Base-by-base conservation (phyloP, 2,113 vertebrate species). In the Scomber scombrus region DNA sequence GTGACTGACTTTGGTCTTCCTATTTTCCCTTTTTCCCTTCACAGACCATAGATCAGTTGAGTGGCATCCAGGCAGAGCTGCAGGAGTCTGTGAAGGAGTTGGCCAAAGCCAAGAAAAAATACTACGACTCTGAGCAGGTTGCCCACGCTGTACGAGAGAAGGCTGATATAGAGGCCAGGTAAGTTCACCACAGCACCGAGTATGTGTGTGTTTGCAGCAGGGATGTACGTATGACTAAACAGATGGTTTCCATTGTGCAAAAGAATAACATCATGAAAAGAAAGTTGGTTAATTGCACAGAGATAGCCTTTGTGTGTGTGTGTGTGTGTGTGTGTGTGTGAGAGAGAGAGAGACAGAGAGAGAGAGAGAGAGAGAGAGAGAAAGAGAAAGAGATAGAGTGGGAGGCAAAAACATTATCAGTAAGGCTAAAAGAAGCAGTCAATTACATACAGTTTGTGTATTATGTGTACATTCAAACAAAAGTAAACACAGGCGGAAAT, bases 81-180 rank as follows among this genome's bases (percentile, higher is more conserved):
- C 98, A 98, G 90, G 97, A 99, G 91, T 99, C 98, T 4, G 97
- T 99, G 77, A 99, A 99, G 93, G 98, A 99, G 92, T 94, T 99
- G 95, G 97, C 97, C 75, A 99, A 99, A 95, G 97, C 98, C 94
- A 99, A 99, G 93, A 99, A 99, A 93, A 99, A 99, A 89, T 99
- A 99, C 95, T 98, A 97, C 87, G 98, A 99, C 94, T 95, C 95
- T 19, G 98, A 99, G 93, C 98, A 99, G 96, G 97, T 99, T 96
- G 98, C 98, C 81, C 98, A 99, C 34, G 96, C 97, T 13, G 95
- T 99, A 87, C 95, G 98, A 84, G 98, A 99, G 90, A 99, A 99
- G 92, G 97, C 97, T 2, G 98, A 99, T 93, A 98, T 99, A 46
- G 98, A 99, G 93, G 96, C 98, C 93, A 99, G 97, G 98, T 99